These are phyloP conservation scores for Subanguina moxae DNA, from an alignment of 1,140 invertebrate species.

Conservation along the genomic window DNA sequence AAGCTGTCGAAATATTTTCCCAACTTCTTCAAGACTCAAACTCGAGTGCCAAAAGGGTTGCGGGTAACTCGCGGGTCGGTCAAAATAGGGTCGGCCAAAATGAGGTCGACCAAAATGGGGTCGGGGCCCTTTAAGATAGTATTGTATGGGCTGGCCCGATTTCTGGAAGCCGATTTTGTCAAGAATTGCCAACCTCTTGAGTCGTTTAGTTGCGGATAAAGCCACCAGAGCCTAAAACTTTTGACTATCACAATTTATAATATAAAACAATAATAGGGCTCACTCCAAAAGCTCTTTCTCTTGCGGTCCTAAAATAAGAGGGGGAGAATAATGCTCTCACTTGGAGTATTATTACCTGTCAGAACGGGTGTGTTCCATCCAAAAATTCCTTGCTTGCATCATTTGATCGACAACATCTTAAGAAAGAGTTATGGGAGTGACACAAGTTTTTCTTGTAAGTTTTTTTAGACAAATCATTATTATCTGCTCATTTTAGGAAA, in stretches of 20 bases:
- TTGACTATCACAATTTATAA: too few relatives aligned
- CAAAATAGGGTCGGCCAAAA: too few relatives aligned
- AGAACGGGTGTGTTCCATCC: slow-evolving; percentile 26
- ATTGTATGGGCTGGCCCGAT: neutral
- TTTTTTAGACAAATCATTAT: too few relatives aligned
- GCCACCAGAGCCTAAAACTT: slow-evolving; percentile 26
- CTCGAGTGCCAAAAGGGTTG: too few relatives aligned
- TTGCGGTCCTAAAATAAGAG: neutral
- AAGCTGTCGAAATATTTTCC: too few relatives aligned
- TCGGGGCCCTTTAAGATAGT: neutral
- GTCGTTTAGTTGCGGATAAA: slow-evolving; percentile 27
- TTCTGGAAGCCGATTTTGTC: neutral
- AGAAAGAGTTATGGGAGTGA: neutral
- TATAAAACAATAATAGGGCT: too few relatives aligned
- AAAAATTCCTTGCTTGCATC: slow-evolving; percentile 19
- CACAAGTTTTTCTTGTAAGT: too few relatives aligned
- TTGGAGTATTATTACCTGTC: neutral
- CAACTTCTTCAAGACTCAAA: too few relatives aligned
- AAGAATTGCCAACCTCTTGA: slow-evolving; percentile 16
- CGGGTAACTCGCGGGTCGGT: too few relatives aligned
- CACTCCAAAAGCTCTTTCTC: slow-evolving; percentile 27
- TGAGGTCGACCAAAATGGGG: too few relatives aligned
- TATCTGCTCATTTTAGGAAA: too few relatives aligned
- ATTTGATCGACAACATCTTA: slow-evolving; percentile 30
- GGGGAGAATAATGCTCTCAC: too few relatives aligned